phyloP scores from a whole-genome alignment of 2,113 vertebrate species.

The Pseudolaguvia tuberculata region DNA sequence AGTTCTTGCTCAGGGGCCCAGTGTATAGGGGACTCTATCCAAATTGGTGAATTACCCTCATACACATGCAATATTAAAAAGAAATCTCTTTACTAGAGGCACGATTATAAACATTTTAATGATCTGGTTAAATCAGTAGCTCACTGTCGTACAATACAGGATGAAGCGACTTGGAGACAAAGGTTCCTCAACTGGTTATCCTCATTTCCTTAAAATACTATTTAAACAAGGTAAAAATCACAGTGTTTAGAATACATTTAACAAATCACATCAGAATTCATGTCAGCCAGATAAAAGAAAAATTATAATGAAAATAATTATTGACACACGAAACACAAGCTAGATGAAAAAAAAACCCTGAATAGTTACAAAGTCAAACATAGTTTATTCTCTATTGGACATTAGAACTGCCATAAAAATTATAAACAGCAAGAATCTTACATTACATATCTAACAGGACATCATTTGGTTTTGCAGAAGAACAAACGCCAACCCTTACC shows the following conservation, averaged over 20 bases:
- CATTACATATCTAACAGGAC: neutral
- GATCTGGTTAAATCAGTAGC: conserved; percentile 49
- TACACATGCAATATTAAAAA: conserved; percentile 2
- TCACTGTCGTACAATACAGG: conserved; percentile 40
- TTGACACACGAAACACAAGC: neutral
- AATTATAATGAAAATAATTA: neutral
- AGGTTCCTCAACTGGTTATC: conserved; percentile 34
- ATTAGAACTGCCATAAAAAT: conserved; percentile 16
- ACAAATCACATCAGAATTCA: neutral
- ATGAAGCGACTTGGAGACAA: conserved; percentile 48
- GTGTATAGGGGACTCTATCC: no score
- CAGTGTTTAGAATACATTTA: conserved; percentile 50
- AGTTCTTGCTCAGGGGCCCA: no score
- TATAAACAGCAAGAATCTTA: neutral
- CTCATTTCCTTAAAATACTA: conserved; percentile 41
- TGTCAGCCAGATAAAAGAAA: neutral
- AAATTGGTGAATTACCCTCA: neutral
- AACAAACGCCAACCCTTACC: neutral
- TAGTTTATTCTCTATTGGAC: conserved; percentile 43
- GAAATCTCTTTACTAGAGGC: neutral
- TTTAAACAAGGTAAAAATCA: conserved; percentile 47
- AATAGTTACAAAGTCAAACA: conserved; percentile 44
- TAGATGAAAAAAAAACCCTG: conserved; percentile 18
- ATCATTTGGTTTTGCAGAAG: conserved; percentile 22
- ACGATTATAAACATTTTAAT: conserved; percentile 33